Evolutionary conservation across 1,140 invertebrate species (phyloP).

Genomic region (Helicorthomorpha holstii): DNA sequence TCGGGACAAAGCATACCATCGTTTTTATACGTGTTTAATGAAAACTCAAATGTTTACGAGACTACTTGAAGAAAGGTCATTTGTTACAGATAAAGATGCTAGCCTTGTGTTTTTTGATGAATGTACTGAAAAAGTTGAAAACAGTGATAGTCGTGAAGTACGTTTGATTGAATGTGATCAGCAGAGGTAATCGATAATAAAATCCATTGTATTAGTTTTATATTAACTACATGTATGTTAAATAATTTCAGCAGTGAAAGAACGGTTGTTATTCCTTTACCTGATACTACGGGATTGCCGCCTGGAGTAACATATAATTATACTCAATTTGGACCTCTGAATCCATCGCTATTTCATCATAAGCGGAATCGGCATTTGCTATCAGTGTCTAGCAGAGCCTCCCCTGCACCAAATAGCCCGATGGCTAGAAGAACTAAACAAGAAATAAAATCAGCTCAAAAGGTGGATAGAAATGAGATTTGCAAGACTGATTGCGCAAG

Average conservation of each 20-base stretch:
- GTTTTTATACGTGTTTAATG: slow-evolving; percentile 77
- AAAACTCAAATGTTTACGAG: slow-evolving; percentile 95
- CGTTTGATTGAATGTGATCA: slow-evolving; percentile 34
- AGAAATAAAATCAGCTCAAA: slow-evolving; percentile 80
- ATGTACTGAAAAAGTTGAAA: slow-evolving; percentile 58
- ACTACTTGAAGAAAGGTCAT: slow-evolving; percentile 97
- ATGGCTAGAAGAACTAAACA: slow-evolving; percentile 85
- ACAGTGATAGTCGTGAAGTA: slow-evolving; percentile 8
- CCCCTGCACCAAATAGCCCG: slow-evolving; percentile 56
- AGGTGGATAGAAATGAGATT: too few relatives aligned
- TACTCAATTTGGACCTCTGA: slow-evolving; percentile 30
- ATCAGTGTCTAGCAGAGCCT: slow-evolving; percentile 23
- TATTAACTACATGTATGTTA: background rate
- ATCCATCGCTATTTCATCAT: slow-evolving; percentile 36
- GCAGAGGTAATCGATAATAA: slow-evolving; percentile 28
- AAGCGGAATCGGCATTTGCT: slow-evolving; percentile 19
- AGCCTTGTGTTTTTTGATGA: slow-evolving; percentile 95
- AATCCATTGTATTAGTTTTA: background rate
- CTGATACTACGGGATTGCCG: slow-evolving; percentile 42
- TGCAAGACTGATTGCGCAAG: too few relatives aligned
- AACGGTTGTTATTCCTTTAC: slow-evolving; percentile 91
- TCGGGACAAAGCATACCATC: slow-evolving; percentile 65
- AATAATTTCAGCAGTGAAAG: slow-evolving; percentile 44
- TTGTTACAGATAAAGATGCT: slow-evolving; percentile 88
- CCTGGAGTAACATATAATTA: slow-evolving; percentile 23